phyloP scores from a whole-genome alignment of 2,113 vertebrate species.

The Percopsis transmontana region DNA sequence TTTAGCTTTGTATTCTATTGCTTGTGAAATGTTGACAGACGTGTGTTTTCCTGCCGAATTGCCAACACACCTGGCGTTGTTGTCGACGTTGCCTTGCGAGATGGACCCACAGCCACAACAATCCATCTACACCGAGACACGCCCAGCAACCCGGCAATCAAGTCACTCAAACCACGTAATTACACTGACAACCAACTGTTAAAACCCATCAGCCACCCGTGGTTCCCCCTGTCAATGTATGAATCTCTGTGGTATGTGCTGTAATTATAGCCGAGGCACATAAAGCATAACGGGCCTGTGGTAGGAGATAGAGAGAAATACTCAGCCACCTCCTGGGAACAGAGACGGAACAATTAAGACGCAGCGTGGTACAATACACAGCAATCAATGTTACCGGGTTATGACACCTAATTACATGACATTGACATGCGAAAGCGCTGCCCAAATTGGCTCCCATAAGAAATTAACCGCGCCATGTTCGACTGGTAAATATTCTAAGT shows the following conservation, averaged over 20 bases:
- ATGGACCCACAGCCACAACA: slow-evolving; percentile 1
- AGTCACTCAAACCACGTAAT: slow-evolving; percentile 51
- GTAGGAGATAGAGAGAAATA: slow-evolving; percentile 35
- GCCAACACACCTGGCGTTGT: too few relatives aligned
- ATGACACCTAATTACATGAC: slow-evolving; percentile 48
- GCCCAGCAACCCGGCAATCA: slow-evolving; percentile 34
- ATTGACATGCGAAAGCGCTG: slow-evolving; percentile 34
- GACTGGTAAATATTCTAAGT: slow-evolving; percentile 50
- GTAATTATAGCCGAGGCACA: slow-evolving; percentile 59
- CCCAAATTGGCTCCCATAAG: slow-evolving; percentile 49
- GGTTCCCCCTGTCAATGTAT: slow-evolving; percentile 30
- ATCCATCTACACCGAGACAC: slow-evolving; percentile 5
- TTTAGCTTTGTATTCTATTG: too few relatives aligned
- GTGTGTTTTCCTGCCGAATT: neutral
- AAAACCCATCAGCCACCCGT: slow-evolving; percentile 49
- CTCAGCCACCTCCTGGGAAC: slow-evolving; percentile 31
- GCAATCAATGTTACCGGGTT: slow-evolving; percentile 34
- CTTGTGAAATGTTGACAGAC: too few relatives aligned
- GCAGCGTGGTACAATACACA: slow-evolving; percentile 34
- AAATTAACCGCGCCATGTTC: slow-evolving; percentile 33
- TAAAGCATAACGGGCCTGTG: slow-evolving; percentile 16
- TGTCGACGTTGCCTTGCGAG: too few relatives aligned
- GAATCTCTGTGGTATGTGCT: slow-evolving; percentile 37
- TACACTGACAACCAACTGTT: slow-evolving; percentile 42
- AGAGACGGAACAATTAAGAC: slow-evolving; percentile 41